phyloP scores from a whole-genome alignment of 2,113 vertebrate genomes.

The Hypocryptadius cinnamomeus region DNA sequence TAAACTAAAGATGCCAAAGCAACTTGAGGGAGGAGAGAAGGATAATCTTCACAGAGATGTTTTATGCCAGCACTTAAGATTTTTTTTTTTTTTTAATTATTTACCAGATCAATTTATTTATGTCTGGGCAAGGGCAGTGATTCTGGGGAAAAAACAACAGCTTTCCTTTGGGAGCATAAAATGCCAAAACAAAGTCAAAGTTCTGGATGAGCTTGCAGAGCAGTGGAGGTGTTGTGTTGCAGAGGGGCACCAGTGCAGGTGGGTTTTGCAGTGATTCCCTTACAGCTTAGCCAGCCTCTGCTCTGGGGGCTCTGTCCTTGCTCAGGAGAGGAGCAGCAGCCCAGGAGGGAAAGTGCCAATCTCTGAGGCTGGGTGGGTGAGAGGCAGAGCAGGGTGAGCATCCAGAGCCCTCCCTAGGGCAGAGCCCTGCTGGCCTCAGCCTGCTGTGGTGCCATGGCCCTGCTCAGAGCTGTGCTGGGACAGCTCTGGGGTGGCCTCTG shows the following conservation, averaged over 20 bases:
- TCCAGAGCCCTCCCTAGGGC: neutral
- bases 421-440: neutral
- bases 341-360: neutral
- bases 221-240: neutral
- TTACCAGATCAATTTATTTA: neutral
- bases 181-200: neutral
- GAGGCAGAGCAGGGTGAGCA: neutral
- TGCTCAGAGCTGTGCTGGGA: neutral
- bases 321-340: neutral
- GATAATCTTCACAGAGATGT: neutral
- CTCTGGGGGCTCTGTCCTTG: neutral
- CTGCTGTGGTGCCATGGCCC: rapidly evolving
- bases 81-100: too few relatives aligned
- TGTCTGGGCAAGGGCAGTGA: neutral
- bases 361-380: neutral
- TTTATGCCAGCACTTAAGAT: too few relatives aligned
- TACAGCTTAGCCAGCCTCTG: neutral
- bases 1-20: neutral
- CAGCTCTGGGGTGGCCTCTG: neutral
- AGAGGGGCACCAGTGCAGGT: rapidly evolving
- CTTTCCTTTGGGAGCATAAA: neutral
- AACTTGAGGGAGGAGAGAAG: neutral
- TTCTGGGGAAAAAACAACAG: neutral
- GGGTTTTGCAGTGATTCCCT: neutral
- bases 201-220: neutral